A percentile compares a stretch with the other conserved stretches of the same genome.
Conservation (phyloP, 1,140 invertebrate species). For the Tyrophagus putrescentiae region DNA sequence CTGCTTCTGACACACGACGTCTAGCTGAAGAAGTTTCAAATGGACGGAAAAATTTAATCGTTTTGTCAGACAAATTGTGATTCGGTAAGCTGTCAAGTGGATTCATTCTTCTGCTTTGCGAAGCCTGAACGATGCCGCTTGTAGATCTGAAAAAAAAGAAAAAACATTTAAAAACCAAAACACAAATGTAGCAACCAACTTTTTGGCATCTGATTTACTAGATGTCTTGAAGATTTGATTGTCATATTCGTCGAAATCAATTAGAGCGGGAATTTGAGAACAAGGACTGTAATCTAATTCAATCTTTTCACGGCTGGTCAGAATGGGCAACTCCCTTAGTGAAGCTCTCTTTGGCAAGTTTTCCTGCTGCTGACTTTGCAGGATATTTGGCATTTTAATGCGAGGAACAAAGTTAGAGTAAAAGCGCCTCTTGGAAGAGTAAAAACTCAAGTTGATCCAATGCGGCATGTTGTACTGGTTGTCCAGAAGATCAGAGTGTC, state of each 20-base stretch:
- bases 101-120: constrained; percentile 9
- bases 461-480: constrained; percentile 98
- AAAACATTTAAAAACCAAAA: background rate
- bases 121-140: constrained; percentile 19
- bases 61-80: too few relatives aligned
- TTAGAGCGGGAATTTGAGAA: constrained; percentile 16
- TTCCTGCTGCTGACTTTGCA: background rate
- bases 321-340: background rate
- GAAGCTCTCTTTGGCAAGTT: constrained; percentile 9
- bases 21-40: background rate
- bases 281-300: constrained; percentile 32
- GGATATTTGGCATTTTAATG: constrained; percentile 58
- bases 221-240: constrained; percentile 71
- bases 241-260: constrained; percentile 93
- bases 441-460: constrained; percentile 93
- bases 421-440: constrained; percentile 69
- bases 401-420: constrained; percentile 82
- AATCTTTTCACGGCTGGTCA: constrained; percentile 36
- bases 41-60: too few relatives aligned
- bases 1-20: constrained; percentile 13
- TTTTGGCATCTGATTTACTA: background rate
- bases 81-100: too few relatives aligned
- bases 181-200: constrained; percentile 11
- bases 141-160: too few relatives aligned
- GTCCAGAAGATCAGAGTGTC: constrained; percentile 54